Percentiles rank a stretch among this genome's conserved stretches.
Conservation (phyloP, 1,140 invertebrate genomes). For the Cardiocondyla obscurior region DNA sequence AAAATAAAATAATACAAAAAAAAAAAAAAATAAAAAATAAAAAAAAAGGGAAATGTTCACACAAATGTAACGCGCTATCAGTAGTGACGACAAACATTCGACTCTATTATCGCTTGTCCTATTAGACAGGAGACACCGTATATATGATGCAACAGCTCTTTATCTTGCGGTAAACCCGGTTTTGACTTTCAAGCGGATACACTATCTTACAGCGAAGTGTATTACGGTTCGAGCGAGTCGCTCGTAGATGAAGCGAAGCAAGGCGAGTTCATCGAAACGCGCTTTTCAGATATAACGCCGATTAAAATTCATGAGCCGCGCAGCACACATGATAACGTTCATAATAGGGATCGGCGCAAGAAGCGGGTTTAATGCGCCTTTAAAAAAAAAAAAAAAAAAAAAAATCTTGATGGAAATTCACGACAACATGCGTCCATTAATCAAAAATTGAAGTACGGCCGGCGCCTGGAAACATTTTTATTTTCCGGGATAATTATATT, state of each 20-base stretch:
- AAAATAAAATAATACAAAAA: too few relatives aligned
- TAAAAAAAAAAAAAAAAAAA: neutral
- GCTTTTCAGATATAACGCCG: slow-evolving; percentile 39
- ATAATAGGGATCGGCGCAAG: slow-evolving; percentile 13
- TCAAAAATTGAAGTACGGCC: neutral
- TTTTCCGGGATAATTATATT: neutral
- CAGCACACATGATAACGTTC: slow-evolving; percentile 4
- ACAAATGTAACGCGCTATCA: neutral
- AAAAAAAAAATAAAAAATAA: too few relatives aligned
- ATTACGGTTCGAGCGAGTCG: neutral
- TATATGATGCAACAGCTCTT: slow-evolving; percentile 51
- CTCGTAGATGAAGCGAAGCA: slow-evolving; percentile 17
- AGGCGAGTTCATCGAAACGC: slow-evolving; percentile 20
- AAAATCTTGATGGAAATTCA: slow-evolving; percentile 11
- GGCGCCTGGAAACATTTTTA: neutral
- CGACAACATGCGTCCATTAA: neutral
- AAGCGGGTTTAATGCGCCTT: neutral
- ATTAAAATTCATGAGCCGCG: slow-evolving; percentile 47
- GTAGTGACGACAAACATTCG: neutral
- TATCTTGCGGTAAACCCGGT: slow-evolving; percentile 60
- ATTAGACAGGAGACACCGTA: slow-evolving; percentile 40
- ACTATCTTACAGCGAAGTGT: slow-evolving; percentile 20
- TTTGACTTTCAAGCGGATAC: slow-evolving; percentile 60
- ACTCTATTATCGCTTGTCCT: slow-evolving; percentile 38
- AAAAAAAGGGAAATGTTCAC: too few relatives aligned